Percentiles rank a stretch among this genome's conserved stretches.
Evolutionary conservation across 2,888 invertebrate species (phyloP).

Genomic region (Melinopterus prodromus): DNA sequence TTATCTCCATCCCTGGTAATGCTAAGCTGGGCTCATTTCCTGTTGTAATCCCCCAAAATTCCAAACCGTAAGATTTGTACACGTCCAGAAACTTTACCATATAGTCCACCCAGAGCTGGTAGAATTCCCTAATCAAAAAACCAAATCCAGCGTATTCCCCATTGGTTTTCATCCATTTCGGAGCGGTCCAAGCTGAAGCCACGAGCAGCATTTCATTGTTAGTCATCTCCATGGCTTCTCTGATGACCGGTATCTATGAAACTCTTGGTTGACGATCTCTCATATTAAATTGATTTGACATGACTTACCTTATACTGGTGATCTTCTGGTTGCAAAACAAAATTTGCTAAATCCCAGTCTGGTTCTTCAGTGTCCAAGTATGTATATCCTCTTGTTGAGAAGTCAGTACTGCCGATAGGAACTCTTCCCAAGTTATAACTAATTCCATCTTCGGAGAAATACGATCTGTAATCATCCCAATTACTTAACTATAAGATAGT

Average conservation of each 20-base stretch:
- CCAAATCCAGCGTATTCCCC: slow-evolving; percentile 54
- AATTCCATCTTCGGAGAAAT: slow-evolving; percentile 74
- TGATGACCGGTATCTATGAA: slow-evolving; percentile 62
- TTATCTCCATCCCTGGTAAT: slow-evolving; percentile 65
- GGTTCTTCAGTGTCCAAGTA: slow-evolving; percentile 68
- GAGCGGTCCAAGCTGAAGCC: slow-evolving; percentile 66
- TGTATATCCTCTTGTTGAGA: slow-evolving; percentile 82
- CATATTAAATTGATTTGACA: no score
- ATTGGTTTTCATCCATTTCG: slow-evolving; percentile 64
- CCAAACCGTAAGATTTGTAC: slow-evolving; percentile 71
- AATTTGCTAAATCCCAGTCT: slow-evolving; percentile 68
- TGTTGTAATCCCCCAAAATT: slow-evolving; percentile 85
- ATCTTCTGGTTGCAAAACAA: slow-evolving; percentile 75
- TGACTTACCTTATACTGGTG: slow-evolving; percentile 69
- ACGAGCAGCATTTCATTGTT: slow-evolving; percentile 60
- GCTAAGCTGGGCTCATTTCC: slow-evolving; percentile 87
- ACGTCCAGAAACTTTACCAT: slow-evolving; percentile 80
- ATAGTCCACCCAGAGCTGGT: slow-evolving; percentile 84
- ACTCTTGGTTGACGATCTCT: background rate
- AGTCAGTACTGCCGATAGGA: slow-evolving; percentile 88
- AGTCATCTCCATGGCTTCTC: slow-evolving; percentile 46
- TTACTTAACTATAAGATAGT: background rate
- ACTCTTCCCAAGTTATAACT: slow-evolving; percentile 82
- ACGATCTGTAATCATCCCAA: slow-evolving; percentile 68
- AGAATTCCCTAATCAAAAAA: slow-evolving; percentile 62